Percentiles rank a stretch among this genome's conserved stretches.
phyloP scores from a whole-genome alignment of 1,140 invertebrate species.

The Thaumetopoea pityocampa region DNA sequence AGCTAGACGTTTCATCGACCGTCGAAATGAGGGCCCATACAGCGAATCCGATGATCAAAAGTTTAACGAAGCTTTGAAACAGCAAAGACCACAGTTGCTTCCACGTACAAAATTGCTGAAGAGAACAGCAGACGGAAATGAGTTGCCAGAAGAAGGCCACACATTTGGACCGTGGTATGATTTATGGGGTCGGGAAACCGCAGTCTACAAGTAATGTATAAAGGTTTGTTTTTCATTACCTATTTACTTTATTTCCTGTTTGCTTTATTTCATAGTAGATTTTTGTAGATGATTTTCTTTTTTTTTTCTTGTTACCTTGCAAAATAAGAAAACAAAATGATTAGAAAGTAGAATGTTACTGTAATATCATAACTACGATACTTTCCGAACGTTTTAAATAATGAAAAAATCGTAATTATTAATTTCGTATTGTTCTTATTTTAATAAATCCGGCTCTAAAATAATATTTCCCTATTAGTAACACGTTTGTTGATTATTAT shows the following conservation, averaged over 20 bases:
- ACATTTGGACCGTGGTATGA: slow-evolving; percentile 93
- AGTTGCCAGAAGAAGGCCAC: slow-evolving; percentile 77
- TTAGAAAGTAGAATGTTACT: too few species aligned
- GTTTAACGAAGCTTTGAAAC: slow-evolving; percentile 76
- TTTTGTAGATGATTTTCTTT: slow-evolving; percentile 25
- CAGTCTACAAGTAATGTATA: slow-evolving; percentile 60
- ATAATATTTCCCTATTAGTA: too few species aligned
- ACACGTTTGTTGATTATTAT: too few species aligned
- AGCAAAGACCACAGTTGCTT: slow-evolving; percentile 79
- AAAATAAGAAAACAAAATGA: not conserved
- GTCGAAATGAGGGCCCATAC: slow-evolving; percentile 75
- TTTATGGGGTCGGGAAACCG: slow-evolving; percentile 82
- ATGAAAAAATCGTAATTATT: too few species aligned
- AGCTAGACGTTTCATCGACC: slow-evolving; percentile 62
- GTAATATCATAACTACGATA: too few species aligned
- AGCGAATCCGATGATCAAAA: slow-evolving; percentile 79
- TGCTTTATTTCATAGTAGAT: slow-evolving; percentile 19
- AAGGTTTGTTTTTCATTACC: slow-evolving; percentile 31
- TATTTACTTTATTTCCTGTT: slow-evolving; percentile 15
- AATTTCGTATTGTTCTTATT: too few species aligned
- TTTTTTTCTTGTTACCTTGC: slow-evolving; percentile 10
- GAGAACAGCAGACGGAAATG: slow-evolving; percentile 61
- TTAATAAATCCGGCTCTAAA: too few species aligned
- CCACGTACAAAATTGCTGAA: slow-evolving; percentile 83
- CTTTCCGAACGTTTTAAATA: too few species aligned